Percentiles rank a stretch among this genome's conserved stretches.
Evolutionary conservation across 2,113 vertebrate species (phyloP).

Genomic region (crab-eating macaque (Macaca fascicularis)): DNA sequence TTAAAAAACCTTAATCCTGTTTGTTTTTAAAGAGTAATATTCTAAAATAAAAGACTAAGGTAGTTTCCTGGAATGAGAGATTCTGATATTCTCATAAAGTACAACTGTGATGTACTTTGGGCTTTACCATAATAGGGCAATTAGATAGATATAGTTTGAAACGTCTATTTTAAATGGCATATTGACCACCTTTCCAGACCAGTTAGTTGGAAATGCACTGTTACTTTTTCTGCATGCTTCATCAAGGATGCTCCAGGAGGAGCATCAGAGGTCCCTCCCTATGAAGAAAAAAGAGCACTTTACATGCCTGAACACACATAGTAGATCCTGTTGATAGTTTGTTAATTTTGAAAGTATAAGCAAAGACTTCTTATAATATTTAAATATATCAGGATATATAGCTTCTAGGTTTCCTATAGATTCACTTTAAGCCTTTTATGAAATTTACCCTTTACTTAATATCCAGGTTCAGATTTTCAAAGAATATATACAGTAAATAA

Average conservation of each 20-base stretch:
- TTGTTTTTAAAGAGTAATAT: constrained; percentile 38
- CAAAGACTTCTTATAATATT: constrained; percentile 3
- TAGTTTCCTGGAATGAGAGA: constrained; percentile 20
- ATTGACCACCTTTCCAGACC: neutral
- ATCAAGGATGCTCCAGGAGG: constrained; percentile 64
- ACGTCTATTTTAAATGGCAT: neutral
- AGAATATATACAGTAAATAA: constrained; percentile 27
- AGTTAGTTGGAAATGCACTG: constrained; percentile 85
- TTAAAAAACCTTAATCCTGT: neutral
- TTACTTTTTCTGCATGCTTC: constrained; percentile 82
- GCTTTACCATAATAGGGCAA: neutral
- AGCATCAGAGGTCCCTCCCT: neutral
- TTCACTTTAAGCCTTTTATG: constrained; percentile 11
- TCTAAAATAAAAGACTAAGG: constrained; percentile 34
- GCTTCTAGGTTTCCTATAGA: constrained; percentile 7
- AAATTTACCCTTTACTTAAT: neutral
- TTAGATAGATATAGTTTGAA: neutral
- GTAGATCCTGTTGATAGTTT: constrained; percentile 42
- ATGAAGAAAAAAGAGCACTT: constrained; percentile 54
- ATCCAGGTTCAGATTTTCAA: constrained; percentile 36
- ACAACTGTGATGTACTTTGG: constrained; percentile 42
- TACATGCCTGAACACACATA: neutral
- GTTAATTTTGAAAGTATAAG: constrained; percentile 7
- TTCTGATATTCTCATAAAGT: constrained; percentile 44
- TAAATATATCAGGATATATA: neutral